Evolutionary conservation across 2,888 invertebrate species (phyloP), one percentile per base, ranked within the genome.

Genomic region (Cactoblastis cactorum): DNA sequence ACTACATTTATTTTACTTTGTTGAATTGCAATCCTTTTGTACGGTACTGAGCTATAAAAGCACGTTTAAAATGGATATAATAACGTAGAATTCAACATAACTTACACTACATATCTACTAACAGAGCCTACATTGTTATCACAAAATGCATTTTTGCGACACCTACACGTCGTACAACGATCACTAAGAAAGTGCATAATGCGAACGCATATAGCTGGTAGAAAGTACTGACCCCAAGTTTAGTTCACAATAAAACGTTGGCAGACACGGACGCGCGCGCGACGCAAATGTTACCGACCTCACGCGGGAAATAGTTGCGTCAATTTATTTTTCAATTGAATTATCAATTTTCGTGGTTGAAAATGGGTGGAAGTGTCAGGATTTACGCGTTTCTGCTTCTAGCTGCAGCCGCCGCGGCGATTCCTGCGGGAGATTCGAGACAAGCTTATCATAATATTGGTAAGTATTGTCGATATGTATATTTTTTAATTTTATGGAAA

Each of bases 301-400:
- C 65, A 76, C 80, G 84, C 85, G 85, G 84, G 76, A 79, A 83
- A 83, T 81, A 86, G 86, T 87, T 87, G 83, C 87, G 86, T 84
- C 81, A 59, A 53, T 59, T 33, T 57, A 55, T 53, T 65, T 71
- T 74, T 74, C 63, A 69, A 71, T 65, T 56, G 67, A 56, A 51
- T 53, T 56, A 56, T 49, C 55, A 59, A 53, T 56, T 61, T 58
- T 59, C 60, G 74, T 74, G 70, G 57, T 67, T 63, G 65, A 60
- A 73, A 70, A 88, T 89, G 88, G 82, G 84, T 87, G 85, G 72
- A 67, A 80, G 88, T 87, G 88, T 75, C 66, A 77, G 83, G 82
- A 83, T 83, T 78, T 61, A 69, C 64, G 65, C 79, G 64, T 63
- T 80, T 63, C 74, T 85, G 70, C 74, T 86, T 37, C 69, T 85